Evolutionary conservation across 2,888 invertebrate species (phyloP).

Genomic region (Nemurella pictetii): DNA sequence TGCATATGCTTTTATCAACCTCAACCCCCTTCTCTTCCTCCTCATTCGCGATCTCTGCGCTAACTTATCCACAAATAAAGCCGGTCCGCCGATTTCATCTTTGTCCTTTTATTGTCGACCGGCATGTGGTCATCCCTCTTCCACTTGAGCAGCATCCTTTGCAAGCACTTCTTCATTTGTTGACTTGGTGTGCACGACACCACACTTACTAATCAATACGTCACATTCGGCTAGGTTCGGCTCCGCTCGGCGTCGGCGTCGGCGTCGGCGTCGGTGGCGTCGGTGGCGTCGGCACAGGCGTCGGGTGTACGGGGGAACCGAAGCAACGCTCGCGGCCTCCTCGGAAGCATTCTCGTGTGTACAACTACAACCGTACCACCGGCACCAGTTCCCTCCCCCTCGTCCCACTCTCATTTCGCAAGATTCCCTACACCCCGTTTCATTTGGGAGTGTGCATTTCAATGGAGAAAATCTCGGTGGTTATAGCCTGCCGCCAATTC

Average conservation of each 20-base stretch:
- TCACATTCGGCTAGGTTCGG: constrained; percentile 33
- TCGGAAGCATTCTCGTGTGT: background rate
- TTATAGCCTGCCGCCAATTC: background rate
- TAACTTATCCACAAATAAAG: background rate
- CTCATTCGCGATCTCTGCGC: background rate
- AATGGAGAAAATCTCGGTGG: background rate
- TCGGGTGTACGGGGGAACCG: background rate
- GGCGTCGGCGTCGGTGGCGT: constrained; percentile 9
- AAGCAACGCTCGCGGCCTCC: background rate
- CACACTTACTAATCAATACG: constrained; percentile 37
- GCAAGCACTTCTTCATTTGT: constrained; percentile 52
- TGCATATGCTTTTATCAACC: background rate
- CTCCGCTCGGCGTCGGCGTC: constrained; percentile 28
- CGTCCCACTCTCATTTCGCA: background rate
- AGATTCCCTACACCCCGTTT: background rate
- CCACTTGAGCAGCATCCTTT: constrained; percentile 12
- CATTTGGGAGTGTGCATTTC: background rate
- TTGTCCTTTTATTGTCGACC: background rate
- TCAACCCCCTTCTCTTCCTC: too few species aligned
- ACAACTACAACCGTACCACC: background rate
- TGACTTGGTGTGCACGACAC: constrained; percentile 46
- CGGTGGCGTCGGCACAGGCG: background rate
- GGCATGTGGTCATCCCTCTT: constrained; percentile 3
- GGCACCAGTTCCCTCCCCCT: background rate
- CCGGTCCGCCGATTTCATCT: background rate